These are phyloP conservation scores for Prolemur simus DNA, from an alignment of 2,113 vertebrate species.

Conservation along the genomic window DNA sequence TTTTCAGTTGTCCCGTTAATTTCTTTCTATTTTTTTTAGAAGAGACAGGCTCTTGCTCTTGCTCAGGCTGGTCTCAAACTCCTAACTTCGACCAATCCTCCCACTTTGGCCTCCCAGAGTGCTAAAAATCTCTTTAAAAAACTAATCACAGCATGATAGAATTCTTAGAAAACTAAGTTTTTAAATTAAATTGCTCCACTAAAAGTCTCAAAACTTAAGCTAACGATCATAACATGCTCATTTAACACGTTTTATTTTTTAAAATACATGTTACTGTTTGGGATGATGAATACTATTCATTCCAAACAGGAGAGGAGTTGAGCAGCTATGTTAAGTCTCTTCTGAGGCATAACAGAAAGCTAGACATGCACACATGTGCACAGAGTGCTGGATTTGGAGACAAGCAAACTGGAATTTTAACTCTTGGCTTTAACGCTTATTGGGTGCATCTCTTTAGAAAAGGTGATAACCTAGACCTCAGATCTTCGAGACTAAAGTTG, in stretches of 20 bases:
- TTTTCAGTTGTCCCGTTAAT: too few relatives aligned
- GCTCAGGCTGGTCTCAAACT: too few relatives aligned
- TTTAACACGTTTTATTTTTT: neutral
- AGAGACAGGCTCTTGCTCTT: too few relatives aligned
- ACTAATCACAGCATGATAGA: neutral
- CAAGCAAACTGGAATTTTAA: neutral
- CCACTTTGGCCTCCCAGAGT: too few relatives aligned
- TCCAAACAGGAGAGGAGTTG: neutral
- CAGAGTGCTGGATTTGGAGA: neutral
- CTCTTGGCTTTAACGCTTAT: neutral
- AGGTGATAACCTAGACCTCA: neutral
- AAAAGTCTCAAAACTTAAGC: neutral
- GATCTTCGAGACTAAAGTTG: neutral
- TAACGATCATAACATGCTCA: neutral
- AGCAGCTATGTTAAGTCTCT: neutral
- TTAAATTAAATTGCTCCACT: neutral
- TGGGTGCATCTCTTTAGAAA: neutral
- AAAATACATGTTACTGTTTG: neutral
- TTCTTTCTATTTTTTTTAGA: too few relatives aligned
- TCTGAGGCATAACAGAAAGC: neutral
- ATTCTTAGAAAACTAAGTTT: neutral
- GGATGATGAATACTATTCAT: neutral
- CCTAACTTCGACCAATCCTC: too few relatives aligned
- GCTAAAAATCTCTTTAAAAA: neutral
- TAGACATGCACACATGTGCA: neutral